Base-by-base conservation (phyloP, 2,113 vertebrate species). In the Ameiurus melas region DNA sequence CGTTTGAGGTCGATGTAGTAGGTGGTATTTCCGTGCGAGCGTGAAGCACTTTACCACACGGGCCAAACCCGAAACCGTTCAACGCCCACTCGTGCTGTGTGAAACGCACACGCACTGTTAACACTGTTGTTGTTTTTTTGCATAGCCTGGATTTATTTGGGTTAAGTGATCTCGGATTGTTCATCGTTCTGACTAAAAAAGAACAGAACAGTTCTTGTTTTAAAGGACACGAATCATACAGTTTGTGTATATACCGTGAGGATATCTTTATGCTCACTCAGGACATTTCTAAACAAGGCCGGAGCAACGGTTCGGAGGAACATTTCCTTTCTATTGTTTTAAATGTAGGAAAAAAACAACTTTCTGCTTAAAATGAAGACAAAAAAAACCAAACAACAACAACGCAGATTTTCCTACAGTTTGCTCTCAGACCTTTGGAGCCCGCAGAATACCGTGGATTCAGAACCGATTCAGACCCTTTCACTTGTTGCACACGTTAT, bases 41-140 rank as follows among this genome's bases (percentile, higher is more conserved):
- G 30, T 30, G 71, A 86, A 87, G 57, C 25, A 6, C 20, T 60
- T 86, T 27, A 87, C 64, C 64, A 84, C 62, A 20, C 70, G n/a
- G 62, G 53, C 51, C 58, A 64, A 70, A 64, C 80, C 82, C 73
- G 64, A 87, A 85, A 85, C 79, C 85, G 85, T 84, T 27, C 53
- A 2, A 47, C n/a, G 47, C 62, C n/a, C 85, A 86, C 80, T 51
- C 70, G 58, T 27, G 27, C 80, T 27, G 51, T 43, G 47, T 43
- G 19, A 39, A 39, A 47, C 73, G 62, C 84, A 36, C 70, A 66
- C 85, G 43, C 77, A 39, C 33, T 13, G 0, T 79, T 71, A 36
- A 51, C 25, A 57, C 47, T 71, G 16, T 17, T 79, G 78, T 36
- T 77, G 19, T 58, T 75, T 55, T 64, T 47, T 33, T n/a, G n/a